A percentile compares a stretch with the other conserved stretches of the same genome.
Evolutionary conservation across 2,113 vertebrate species (phyloP).

Genomic region (Triplophysa dalaica): DNA sequence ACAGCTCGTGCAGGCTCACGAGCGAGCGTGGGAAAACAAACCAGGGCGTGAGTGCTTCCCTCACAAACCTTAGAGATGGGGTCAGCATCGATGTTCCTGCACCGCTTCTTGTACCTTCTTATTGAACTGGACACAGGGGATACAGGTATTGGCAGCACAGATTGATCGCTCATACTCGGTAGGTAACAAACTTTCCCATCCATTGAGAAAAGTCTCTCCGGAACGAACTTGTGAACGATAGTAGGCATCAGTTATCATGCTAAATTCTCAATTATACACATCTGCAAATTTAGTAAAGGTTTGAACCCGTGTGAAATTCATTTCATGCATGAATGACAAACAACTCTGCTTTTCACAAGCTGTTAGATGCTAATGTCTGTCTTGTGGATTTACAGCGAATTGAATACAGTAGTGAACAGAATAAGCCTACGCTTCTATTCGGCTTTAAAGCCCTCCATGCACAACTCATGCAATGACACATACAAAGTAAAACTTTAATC

Average conservation of each 20-base stretch:
- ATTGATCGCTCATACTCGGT: conserved; percentile 29
- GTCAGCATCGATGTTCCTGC: conserved; percentile 28
- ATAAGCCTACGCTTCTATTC: conserved; percentile 26
- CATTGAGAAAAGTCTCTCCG: conserved; percentile 5
- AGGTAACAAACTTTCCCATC: conserved; percentile 28
- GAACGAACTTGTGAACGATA: conserved; percentile 10
- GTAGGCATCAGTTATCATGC: conserved; percentile 36
- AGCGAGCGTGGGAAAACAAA: background rate
- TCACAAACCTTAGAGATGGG: background rate
- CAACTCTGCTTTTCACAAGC: conserved; percentile 36
- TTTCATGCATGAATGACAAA: conserved; percentile 34
- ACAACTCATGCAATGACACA: too few relatives aligned
- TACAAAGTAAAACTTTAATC: too few relatives aligned
- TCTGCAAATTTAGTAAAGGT: conserved; percentile 33
- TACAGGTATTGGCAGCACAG: conserved; percentile 24
- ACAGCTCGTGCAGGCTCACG: too few relatives aligned
- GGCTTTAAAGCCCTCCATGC: background rate
- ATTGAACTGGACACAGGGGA: conserved; percentile 35
- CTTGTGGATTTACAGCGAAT: conserved; percentile 32
- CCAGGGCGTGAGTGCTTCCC: background rate
- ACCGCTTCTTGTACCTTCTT: conserved; percentile 15
- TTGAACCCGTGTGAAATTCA: conserved; percentile 38
- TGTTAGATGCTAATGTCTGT: conserved; percentile 40
- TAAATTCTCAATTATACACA: conserved; percentile 43
- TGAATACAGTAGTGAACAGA: conserved; percentile 38